Percentiles rank a stretch among this genome's conserved stretches.
Evolutionary conservation across 2,888 invertebrate species (phyloP).

Genomic region (Gandaritis pyraliata): DNA sequence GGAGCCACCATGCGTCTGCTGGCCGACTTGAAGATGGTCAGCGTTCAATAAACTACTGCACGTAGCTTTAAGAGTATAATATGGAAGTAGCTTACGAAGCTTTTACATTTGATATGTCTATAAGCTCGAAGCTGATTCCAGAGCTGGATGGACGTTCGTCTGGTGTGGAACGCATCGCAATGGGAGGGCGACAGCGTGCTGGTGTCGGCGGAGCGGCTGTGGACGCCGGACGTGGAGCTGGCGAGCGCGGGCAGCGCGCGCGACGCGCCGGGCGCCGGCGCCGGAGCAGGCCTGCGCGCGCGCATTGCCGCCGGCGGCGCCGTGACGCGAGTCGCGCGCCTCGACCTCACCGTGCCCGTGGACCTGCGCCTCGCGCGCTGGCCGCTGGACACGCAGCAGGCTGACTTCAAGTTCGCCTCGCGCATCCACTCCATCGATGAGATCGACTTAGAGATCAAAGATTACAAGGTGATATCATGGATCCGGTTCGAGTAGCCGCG

Average conservation of each 20-base stretch:
- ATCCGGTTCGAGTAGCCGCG: background rate
- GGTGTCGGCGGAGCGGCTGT: conserved; percentile 88
- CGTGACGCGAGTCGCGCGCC: conserved; percentile 69
- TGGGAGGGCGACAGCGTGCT: conserved; percentile 86
- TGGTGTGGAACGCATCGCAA: conserved; percentile 88
- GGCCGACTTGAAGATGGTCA: conserved; percentile 84
- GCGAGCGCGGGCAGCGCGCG: conserved; percentile 87
- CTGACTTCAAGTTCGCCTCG: conserved; percentile 88
- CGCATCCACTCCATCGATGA: conserved; percentile 87
- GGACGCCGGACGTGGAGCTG: conserved; percentile 90
- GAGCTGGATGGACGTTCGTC: conserved; percentile 90
- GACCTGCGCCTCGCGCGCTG: conserved; percentile 83
- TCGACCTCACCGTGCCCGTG: conserved; percentile 65
- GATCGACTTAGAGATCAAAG: conserved; percentile 66
- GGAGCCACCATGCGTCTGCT: conserved; percentile 81
- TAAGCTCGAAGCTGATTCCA: too few species aligned
- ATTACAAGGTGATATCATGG: conserved; percentile 50
- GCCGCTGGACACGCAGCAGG: conserved; percentile 90
- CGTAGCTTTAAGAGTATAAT: too few species aligned
- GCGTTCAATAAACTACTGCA: background rate
- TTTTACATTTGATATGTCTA: too few species aligned
- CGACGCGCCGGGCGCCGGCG: conserved; percentile 61
- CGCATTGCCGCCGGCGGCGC: conserved; percentile 87
- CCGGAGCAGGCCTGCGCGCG: conserved; percentile 83
- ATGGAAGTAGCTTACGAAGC: too few species aligned